phyloP scores from a whole-genome alignment of 2,113 vertebrate species.

The Centrocercus urophasianus region DNA sequence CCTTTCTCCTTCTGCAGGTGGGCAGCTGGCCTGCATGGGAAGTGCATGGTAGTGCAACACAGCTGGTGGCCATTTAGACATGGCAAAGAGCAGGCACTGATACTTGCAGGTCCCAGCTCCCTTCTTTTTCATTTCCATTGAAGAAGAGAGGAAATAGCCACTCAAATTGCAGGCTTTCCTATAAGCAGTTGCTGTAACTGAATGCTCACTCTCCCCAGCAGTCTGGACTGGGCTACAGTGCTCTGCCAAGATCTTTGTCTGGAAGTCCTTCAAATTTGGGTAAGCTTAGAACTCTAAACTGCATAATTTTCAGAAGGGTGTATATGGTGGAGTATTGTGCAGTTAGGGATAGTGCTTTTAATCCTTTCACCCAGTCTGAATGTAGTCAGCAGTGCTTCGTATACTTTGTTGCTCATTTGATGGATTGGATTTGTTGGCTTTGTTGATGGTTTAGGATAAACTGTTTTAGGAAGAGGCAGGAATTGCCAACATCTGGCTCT shows the following conservation, averaged over 20 bases:
- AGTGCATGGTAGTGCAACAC: neutral
- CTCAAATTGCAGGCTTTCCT: neutral
- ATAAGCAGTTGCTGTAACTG: neutral
- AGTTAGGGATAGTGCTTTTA: neutral
- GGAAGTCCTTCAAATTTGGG: neutral
- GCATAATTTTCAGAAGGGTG: neutral
- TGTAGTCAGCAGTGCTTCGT: neutral
- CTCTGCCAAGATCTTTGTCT: neutral
- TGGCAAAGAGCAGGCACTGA: neutral
- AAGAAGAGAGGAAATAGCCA: neutral
- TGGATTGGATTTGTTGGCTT: neutral
- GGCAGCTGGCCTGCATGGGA: neutral
- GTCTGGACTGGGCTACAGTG: neutral
- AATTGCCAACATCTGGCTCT: neutral
- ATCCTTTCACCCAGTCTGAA: neutral
- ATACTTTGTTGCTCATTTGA: neutral
- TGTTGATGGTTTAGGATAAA: neutral
- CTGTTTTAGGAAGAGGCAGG: neutral
- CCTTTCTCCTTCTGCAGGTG: neutral
- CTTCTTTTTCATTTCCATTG: neutral
- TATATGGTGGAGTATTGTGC: neutral
- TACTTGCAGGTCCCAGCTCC: neutral
- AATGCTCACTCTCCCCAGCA: neutral
- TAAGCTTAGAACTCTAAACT: neutral
- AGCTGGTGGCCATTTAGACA: neutral